Conservation (phyloP, 1,140 invertebrate genomes). For the Heliconius eleuchia region DNA sequence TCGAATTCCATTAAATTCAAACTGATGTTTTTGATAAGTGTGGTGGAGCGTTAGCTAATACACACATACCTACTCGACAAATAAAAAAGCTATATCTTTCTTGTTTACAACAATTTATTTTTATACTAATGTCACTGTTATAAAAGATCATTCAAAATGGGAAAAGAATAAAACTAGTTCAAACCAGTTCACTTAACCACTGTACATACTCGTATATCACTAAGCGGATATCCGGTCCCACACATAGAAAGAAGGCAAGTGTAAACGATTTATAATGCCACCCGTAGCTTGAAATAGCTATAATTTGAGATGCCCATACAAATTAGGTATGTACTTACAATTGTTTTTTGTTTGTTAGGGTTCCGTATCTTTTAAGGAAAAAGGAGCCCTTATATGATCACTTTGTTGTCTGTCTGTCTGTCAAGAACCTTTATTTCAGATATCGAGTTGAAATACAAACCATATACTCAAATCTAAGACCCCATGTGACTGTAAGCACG, state of each 20-base stretch:
- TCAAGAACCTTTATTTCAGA: too few species aligned
- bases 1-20: too few species aligned
- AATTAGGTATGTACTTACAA: not conserved
- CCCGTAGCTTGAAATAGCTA: constrained; percentile 1
- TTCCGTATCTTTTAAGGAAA: too few species aligned
- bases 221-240: not conserved
- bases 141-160: not conserved
- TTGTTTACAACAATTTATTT: not conserved
- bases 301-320: not conserved
- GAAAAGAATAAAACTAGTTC: not conserved
- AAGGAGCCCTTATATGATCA: too few species aligned
- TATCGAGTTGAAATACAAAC: too few species aligned
- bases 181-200: not conserved
- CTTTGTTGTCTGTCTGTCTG: too few species aligned
- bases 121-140: not conserved
- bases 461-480: too few species aligned
- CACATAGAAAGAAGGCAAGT: not conserved
- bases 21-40: too few species aligned
- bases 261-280: constrained; percentile 7
- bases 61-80: too few species aligned
- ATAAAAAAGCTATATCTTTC: not conserved
- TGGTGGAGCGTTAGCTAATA: not conserved
- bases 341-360: too few species aligned
- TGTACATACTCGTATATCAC: not conserved
- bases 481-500: too few species aligned